Conservation (phyloP, 2,113 vertebrate genomes). For the Poecile atricapillus region DNA sequence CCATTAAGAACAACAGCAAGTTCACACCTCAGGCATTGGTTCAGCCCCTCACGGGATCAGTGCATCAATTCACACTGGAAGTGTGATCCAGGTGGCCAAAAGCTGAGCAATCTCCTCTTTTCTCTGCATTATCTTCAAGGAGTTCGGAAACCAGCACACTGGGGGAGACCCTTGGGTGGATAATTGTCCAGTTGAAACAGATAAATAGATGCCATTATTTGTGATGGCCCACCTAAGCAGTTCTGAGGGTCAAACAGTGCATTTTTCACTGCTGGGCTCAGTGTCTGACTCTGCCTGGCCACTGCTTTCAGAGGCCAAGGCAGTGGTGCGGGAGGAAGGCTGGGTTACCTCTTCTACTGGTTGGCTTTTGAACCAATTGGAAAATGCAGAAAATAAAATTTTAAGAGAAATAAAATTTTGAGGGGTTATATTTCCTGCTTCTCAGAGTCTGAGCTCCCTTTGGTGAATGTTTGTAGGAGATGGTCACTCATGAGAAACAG, state of each 20-base stretch:
- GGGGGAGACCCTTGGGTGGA: background rate
- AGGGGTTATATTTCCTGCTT: background rate
- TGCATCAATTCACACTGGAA: background rate
- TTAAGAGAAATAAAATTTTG: background rate
- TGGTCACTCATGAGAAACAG: background rate
- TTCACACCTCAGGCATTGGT: background rate
- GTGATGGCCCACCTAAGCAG: background rate
- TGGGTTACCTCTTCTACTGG: background rate
- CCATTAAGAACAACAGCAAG: background rate
- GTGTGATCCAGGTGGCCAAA: background rate
- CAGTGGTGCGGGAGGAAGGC: background rate
- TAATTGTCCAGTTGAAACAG: background rate
- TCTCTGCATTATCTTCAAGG: background rate
- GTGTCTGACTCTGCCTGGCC: background rate
- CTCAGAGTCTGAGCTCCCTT: background rate
- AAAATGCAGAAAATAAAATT: background rate
- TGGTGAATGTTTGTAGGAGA: background rate
- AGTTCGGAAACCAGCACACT: background rate
- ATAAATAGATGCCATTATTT: background rate
- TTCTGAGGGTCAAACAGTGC: background rate
- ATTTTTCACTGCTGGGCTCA: background rate
- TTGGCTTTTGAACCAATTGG: background rate
- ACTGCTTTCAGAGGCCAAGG: background rate
- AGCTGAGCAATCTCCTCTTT: background rate
- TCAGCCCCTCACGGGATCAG: background rate